Conservation (phyloP, 2,888 invertebrate species). For the Matsumyia berberina region DNA sequence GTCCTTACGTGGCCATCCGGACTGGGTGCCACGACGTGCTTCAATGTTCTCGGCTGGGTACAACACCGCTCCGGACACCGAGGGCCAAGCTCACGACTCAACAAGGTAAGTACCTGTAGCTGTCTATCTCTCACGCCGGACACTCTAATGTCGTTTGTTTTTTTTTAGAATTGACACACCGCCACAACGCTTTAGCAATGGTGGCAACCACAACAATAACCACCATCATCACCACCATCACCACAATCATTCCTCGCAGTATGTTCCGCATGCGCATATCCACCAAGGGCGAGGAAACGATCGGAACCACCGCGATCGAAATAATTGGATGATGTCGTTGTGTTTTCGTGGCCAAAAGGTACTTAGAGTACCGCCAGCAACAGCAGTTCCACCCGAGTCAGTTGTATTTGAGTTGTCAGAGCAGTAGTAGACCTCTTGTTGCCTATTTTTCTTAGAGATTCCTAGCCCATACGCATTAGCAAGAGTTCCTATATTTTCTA, state of each 20-base stretch:
- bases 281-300: constrained; percentile 47
- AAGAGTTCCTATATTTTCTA: constrained; percentile 60
- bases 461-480: constrained; percentile 64
- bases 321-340: constrained; percentile 81
- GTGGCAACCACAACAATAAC: constrained; percentile 46
- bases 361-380: constrained; percentile 83
- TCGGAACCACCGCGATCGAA: constrained; percentile 72
- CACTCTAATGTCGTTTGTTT: no score
- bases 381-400: constrained; percentile 84
- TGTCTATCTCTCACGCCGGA: no score
- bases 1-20: constrained; percentile 83
- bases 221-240: constrained; percentile 51
- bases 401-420: constrained; percentile 85
- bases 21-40: constrained; percentile 83
- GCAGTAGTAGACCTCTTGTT: constrained; percentile 80
- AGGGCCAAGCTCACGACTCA: constrained; percentile 80
- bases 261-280: constrained; percentile 62
- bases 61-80: constrained; percentile 83
- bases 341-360: constrained; percentile 84
- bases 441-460: constrained; percentile 58
- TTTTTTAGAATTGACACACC: constrained; percentile 79
- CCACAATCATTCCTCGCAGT: constrained; percentile 61
- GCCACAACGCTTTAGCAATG: constrained; percentile 77
- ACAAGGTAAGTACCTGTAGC: constrained; percentile 78
- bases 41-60: constrained; percentile 84